Conservation (phyloP, 2,797 vertebrate genomes). For the Anisognathus igniventris region DNA sequence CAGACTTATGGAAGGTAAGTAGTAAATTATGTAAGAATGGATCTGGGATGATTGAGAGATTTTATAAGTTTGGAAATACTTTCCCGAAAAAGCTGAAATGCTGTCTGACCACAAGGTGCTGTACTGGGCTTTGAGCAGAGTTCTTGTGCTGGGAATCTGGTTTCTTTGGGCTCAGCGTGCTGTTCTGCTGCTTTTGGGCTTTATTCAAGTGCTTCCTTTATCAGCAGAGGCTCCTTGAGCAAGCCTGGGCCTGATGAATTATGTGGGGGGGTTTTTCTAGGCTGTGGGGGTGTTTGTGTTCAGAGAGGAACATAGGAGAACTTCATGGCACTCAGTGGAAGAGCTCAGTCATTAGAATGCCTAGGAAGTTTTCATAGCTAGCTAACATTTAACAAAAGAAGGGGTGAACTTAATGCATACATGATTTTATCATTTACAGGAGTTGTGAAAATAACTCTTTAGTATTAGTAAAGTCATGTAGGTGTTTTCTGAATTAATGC, state of each 20-base stretch:
- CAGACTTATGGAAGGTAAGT: conserved; percentile 94
- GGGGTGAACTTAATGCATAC: not conserved
- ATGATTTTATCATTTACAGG: not conserved
- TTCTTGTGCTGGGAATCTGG: not conserved
- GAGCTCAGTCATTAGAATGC: not conserved
- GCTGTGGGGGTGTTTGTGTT: not conserved
- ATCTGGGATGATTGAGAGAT: not conserved
- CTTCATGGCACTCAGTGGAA: not conserved
- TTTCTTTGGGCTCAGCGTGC: not conserved
- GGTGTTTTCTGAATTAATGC: not conserved
- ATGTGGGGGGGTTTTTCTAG: not conserved
- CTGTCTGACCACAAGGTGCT: not conserved
- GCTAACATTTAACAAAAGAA: not conserved
- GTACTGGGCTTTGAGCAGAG: not conserved
- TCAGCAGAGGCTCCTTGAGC: not conserved
- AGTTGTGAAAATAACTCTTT: not conserved
- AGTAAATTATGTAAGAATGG: not conserved
- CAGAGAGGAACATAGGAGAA: not conserved
- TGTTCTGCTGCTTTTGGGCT: not conserved
- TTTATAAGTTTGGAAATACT: not conserved
- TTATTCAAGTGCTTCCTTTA: not conserved
- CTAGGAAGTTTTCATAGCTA: not conserved
- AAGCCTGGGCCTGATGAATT: not conserved
- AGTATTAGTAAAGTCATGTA: not conserved
- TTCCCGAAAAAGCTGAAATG: not conserved